Percentiles rank a stretch among this genome's conserved stretches.
These are phyloP conservation scores for Henicopernis longicauda DNA, from an alignment of 2,113 vertebrate genomes.

Conservation along the genomic window DNA sequence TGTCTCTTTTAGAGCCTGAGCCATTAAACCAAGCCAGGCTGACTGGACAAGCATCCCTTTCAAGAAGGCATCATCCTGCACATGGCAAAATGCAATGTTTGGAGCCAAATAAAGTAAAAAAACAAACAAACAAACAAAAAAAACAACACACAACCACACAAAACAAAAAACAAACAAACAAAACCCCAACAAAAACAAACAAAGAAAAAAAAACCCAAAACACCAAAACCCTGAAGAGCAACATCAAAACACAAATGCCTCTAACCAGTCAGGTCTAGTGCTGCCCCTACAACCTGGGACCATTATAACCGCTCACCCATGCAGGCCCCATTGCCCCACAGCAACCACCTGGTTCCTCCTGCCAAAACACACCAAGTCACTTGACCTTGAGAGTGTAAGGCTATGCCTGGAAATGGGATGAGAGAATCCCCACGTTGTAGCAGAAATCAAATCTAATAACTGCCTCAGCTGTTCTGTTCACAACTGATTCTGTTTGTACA, in stretches of 20 bases:
- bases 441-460: not conserved
- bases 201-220: not conserved
- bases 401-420: not conserved
- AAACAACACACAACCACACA: not conserved
- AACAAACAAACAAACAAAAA: not conserved
- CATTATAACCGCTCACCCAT: accelerated
- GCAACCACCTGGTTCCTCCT: not conserved
- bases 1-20: not conserved
- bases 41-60: not conserved
- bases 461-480: not conserved
- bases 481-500: not conserved
- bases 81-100: not conserved
- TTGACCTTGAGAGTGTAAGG: not conserved
- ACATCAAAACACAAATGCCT: not conserved
- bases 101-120: not conserved
- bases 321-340: not conserved
- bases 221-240: not conserved
- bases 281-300: not conserved
- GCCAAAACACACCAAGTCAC: not conserved
- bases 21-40: not conserved
- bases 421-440: not conserved
- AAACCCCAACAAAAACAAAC: not conserved
- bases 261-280: not conserved
- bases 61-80: not conserved
- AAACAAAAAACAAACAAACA: too few species aligned